Conservation (phyloP, 2,888 invertebrate genomes). For the Odontothrips loti region DNA sequence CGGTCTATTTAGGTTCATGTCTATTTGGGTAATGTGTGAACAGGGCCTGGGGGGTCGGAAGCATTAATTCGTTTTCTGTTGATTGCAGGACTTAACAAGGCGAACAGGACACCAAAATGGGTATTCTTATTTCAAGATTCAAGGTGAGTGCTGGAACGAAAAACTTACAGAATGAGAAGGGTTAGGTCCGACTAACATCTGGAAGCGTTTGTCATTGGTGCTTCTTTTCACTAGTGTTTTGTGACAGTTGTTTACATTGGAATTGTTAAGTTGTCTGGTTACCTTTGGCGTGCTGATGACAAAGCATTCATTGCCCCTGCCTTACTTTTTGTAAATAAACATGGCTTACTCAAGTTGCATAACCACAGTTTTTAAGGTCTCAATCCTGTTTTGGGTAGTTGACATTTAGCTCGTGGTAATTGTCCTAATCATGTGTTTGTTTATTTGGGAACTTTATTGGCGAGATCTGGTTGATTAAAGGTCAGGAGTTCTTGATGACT, state of each 20-base stretch:
- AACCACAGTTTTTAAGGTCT: no score
- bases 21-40: not conserved
- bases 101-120: not conserved
- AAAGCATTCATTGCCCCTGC: not conserved
- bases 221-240: not conserved
- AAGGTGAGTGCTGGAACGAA: not conserved
- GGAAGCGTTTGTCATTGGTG: not conserved
- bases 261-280: not conserved
- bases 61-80: not conserved
- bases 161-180: not conserved
- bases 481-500: not conserved
- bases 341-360: no score
- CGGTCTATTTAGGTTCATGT: not conserved
- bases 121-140: conserved; percentile 10
- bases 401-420: no score
- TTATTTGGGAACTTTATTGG: no score
- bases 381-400: no score
- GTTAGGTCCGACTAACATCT: not conserved
- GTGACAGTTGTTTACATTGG: not conserved
- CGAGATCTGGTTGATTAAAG: no score
- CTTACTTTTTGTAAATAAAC: no score
- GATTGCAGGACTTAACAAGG: not conserved
- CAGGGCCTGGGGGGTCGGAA: not conserved
- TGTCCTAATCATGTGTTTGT: no score
- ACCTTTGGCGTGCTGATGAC: not conserved